Base-by-base conservation (phyloP, 1,140 invertebrate species). In the Anoplolepis gracilipes region DNA sequence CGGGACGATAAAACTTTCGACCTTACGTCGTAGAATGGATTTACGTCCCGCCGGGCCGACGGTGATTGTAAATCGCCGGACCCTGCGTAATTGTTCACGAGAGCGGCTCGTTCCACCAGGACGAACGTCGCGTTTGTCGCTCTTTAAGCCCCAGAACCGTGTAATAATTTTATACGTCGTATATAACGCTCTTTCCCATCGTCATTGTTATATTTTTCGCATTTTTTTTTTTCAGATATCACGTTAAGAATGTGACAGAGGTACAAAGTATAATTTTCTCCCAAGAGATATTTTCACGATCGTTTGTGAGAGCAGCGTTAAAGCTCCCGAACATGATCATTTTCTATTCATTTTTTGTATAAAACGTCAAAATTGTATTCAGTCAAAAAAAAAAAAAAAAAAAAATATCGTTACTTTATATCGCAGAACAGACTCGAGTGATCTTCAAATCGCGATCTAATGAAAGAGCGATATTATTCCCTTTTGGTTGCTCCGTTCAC, bases 1-100 rank as follows among this genome's bases (percentile, higher is more conserved):
- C 28, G 42, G 62, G 39, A 11, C 84, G 84, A 85, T 85, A 85
- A 85, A 85, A 85, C 84, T 85, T 79, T 79, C 84, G 84, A 85
- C 84, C 76, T 85, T 85, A 85, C 36, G 53, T 70, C 76, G 76
- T 81, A 85, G 76, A 81, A 70, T 53, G 76, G 84, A 85, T 85
- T 85, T 85, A 85, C 62, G 62, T 49, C 28, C 75, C 25, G 49
- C 7, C 61, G 59, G 61, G 61, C 84, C 75, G 49, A 28, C 84
- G 84, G 64, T 79, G 64, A 79, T 79, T 85, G 76, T 85, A 85
- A 85, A 85, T 85, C 75, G 84, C 62, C 75, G 53, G 53, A 85
- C 75, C 46, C 75, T 65, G 75, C 62, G 75, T 78, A 55, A 78
- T 85, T 85, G 61, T 79, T 78, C 61, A 79, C 75, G 62, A 64